These are phyloP conservation scores for Drosophila helvetica DNA, from an alignment of 2,888 invertebrate genomes.

Conservation along the genomic window DNA sequence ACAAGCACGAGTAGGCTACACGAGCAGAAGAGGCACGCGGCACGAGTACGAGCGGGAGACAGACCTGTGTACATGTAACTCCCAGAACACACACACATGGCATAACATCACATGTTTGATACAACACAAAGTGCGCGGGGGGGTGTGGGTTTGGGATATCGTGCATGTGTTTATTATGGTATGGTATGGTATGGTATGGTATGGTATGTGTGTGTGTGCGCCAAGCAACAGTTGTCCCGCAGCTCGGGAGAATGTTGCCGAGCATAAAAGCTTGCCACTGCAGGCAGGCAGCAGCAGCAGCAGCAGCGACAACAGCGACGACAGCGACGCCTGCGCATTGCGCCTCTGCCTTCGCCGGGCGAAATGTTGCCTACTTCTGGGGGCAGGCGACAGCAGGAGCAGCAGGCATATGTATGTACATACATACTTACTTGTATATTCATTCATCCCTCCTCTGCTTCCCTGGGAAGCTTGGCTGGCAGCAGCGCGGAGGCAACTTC, in stretches of 20 bases:
- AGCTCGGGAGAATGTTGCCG: slow-evolving; percentile 35
- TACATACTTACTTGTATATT: background rate
- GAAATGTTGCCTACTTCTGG: slow-evolving; percentile 31
- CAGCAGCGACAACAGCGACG: slow-evolving; percentile 44
- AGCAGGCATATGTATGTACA: background rate
- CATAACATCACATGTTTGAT: slow-evolving; percentile 54
- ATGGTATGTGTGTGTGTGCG: slow-evolving; percentile 16
- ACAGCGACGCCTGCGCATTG: slow-evolving; percentile 64
- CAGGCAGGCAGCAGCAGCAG: slow-evolving; percentile 18
- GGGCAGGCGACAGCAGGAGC: slow-evolving; percentile 1
- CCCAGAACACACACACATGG: slow-evolving; percentile 31
- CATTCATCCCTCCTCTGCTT: slow-evolving; percentile 17
- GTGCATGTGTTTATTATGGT: slow-evolving; percentile 13
- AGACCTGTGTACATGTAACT: slow-evolving; percentile 50
- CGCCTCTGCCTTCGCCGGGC: slow-evolving; percentile 18
- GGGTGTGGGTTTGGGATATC: slow-evolving; percentile 6
- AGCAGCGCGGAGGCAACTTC: background rate
- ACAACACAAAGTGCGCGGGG: slow-evolving; percentile 49
- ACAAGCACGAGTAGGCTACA: background rate
- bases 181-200: background rate
- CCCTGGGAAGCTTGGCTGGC: background rate
- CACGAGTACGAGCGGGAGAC: slow-evolving; percentile 6
- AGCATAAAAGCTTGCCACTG: slow-evolving; percentile 43
- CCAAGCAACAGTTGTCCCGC: slow-evolving; percentile 69
- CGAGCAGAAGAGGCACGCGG: background rate